Evolutionary conservation across 2,888 invertebrate genomes (phyloP).

Genomic region (Choreutis nemorana): DNA sequence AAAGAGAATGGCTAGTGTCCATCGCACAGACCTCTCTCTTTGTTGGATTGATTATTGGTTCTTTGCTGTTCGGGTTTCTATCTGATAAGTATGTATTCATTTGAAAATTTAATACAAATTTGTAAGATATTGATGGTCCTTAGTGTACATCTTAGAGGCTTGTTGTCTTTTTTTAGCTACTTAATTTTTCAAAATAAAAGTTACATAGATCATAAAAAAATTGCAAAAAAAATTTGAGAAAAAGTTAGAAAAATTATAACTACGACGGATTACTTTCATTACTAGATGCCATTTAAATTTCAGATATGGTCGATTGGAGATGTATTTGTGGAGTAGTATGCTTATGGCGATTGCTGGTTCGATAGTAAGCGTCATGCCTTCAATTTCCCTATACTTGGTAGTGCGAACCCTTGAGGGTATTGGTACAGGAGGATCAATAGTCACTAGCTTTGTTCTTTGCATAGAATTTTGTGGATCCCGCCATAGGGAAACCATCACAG

Average conservation of each 20-base stretch:
- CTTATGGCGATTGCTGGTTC: constrained; percentile 26
- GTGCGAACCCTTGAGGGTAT: constrained; percentile 39
- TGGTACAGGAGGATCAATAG: constrained; percentile 35
- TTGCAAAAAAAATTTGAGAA: no score
- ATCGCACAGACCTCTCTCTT: constrained; percentile 36
- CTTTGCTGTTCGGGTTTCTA: constrained; percentile 33
- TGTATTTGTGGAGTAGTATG: constrained; percentile 21
- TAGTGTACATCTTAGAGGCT: no score
- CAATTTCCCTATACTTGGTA: constrained; percentile 19
- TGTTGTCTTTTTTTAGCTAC: no score
- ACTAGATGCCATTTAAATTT: constrained; percentile 11
- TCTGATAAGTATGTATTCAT: constrained; percentile 30
- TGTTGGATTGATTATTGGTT: constrained; percentile 34
- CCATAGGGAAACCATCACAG: constrained; percentile 34
- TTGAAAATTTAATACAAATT: not conserved
- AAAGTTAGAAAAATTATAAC: no score
- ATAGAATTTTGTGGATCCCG: constrained; percentile 33
- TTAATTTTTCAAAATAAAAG: no score
- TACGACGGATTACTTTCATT: not conserved
- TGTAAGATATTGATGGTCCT: not conserved
- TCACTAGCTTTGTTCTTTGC: constrained; percentile 36
- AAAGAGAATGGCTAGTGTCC: constrained; percentile 29
- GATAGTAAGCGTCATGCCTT: constrained; percentile 30
- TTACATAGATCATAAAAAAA: no score
- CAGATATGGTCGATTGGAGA: constrained; percentile 35